Conservation (phyloP, 2,797 vertebrate species). For the Eurystomus glaucurus region DNA sequence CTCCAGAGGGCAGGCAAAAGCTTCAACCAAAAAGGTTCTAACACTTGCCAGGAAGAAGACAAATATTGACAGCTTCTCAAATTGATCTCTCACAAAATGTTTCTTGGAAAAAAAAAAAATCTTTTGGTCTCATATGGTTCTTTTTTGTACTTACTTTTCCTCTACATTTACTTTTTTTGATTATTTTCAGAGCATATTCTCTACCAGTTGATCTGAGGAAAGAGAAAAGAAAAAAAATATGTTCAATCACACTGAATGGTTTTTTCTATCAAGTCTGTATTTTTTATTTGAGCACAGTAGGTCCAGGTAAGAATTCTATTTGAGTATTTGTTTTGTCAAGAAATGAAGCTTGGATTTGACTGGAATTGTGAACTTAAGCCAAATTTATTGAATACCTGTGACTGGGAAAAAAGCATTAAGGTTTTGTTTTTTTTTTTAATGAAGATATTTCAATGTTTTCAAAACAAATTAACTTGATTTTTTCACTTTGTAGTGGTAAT, state of each 20-base stretch:
- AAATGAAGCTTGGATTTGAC: neutral
- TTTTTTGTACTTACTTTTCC: constrained; percentile 90
- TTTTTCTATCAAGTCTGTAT: neutral
- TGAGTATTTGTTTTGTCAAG: neutral
- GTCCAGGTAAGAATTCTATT: neutral
- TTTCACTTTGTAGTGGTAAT: neutral
- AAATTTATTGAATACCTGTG: neutral
- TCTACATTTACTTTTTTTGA: constrained; percentile 97
- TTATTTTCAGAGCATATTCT: constrained; percentile 98
- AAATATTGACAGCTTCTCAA: neutral
- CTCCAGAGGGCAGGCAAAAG: neutral
- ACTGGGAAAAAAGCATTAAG: neutral
- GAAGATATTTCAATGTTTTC: neutral
- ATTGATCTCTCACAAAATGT: neutral
- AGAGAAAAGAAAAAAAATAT: neutral
- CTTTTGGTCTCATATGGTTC: neutral
- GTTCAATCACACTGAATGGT: neutral
- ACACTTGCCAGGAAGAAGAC: neutral
- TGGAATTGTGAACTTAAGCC: neutral
- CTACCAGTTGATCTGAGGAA: constrained; percentile 90
- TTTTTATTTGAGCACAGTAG: neutral
- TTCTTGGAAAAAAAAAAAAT: neutral
- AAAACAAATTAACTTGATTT: neutral
- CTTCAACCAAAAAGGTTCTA: neutral
- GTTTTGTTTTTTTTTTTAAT: neutral